These are phyloP conservation scores for Salvelinus fontinalis DNA, from an alignment of 2,113 vertebrate species.

Conservation along the genomic window DNA sequence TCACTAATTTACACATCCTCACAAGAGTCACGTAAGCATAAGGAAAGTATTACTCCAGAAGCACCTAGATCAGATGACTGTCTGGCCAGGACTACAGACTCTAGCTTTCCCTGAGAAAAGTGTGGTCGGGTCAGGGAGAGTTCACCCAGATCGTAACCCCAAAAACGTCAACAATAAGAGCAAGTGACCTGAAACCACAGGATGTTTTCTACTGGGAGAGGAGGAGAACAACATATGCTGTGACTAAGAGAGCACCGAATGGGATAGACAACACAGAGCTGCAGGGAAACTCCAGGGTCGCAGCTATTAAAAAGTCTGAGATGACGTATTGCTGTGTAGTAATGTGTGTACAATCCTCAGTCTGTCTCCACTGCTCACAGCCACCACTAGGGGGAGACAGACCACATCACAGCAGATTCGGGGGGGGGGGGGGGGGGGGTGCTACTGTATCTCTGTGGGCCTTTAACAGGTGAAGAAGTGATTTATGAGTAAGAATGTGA, in stretches of 20 bases:
- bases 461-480: slow-evolving; percentile 26
- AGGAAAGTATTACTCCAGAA: slow-evolving; percentile 59
- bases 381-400: slow-evolving; percentile 71
- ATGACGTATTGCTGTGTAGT: slow-evolving; percentile 64
- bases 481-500: slow-evolving; percentile 30
- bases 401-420: slow-evolving; percentile 38
- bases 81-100: slow-evolving; percentile 42
- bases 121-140: slow-evolving; percentile 66
- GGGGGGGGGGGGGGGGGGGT: neutral
- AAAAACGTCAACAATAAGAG: slow-evolving; percentile 74
- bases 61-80: slow-evolving; percentile 39
- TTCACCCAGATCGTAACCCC: slow-evolving; percentile 70
- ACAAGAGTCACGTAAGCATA: slow-evolving; percentile 55
- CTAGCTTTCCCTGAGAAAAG: slow-evolving; percentile 56
- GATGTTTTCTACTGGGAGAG: slow-evolving; percentile 76
- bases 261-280: slow-evolving; percentile 72
- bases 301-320: slow-evolving; percentile 73
- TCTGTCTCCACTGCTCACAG: slow-evolving; percentile 8
- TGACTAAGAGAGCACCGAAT: slow-evolving; percentile 76
- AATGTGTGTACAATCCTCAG: slow-evolving; percentile 53
- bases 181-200: slow-evolving; percentile 77
- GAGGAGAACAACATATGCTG: slow-evolving; percentile 74
- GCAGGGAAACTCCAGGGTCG: slow-evolving; percentile 81
- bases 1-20: slow-evolving; percentile 44
- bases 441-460: neutral